Evolutionary conservation across 2,113 vertebrate species (phyloP).

Genomic region (Corydoras maculifer): DNA sequence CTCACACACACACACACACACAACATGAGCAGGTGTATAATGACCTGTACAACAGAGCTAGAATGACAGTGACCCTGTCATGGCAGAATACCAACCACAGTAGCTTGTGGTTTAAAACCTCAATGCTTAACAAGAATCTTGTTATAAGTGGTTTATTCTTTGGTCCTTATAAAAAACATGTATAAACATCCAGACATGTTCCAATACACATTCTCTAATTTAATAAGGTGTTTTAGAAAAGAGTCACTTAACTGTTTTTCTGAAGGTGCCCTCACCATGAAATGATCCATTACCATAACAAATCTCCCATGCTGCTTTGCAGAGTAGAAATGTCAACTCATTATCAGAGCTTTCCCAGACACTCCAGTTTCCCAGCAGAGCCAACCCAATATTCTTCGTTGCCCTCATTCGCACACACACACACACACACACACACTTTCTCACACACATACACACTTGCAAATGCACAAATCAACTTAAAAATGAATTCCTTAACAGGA

Average conservation of each 20-base stretch:
- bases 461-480: too few relatives aligned
- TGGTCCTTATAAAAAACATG: too few relatives aligned
- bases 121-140: too few relatives aligned
- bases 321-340: slow-evolving; percentile 26
- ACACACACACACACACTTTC: slow-evolving; percentile 5
- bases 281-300: slow-evolving; percentile 35
- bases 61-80: too few relatives aligned
- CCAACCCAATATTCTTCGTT: neutral
- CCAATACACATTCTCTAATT: neutral
- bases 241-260: neutral
- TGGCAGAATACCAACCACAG: too few relatives aligned
- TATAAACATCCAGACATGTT: too few relatives aligned
- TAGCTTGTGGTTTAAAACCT: too few relatives aligned
- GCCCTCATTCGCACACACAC: neutral
- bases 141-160: too few relatives aligned
- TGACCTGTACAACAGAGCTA: too few relatives aligned
- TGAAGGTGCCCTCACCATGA: slow-evolving; percentile 13
- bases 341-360: slow-evolving; percentile 26
- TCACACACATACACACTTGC: neutral
- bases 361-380: neutral
- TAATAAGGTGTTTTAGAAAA: slow-evolving; percentile 19
- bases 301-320: slow-evolving; percentile 19
- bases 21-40: too few relatives aligned
- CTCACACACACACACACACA: slow-evolving; percentile 9
- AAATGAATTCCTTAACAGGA: neutral